Evolutionary conservation across 2,888 invertebrate species (phyloP), one percentile per base, ranked within the genome.

Genomic region (Thymelicus acteon): DNA sequence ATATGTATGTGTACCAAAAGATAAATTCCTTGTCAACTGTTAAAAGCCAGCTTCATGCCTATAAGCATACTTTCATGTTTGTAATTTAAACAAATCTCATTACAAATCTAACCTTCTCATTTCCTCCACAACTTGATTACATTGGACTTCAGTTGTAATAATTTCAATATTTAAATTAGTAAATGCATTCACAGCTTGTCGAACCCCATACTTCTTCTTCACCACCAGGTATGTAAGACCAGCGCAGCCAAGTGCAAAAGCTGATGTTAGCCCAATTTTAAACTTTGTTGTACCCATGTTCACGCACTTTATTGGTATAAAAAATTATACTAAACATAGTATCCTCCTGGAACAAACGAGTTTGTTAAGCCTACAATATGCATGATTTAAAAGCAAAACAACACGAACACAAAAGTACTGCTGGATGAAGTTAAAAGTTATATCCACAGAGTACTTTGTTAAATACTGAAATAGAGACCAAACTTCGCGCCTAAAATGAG

Each of bases 91-190:
- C 44, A 44, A 44, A 44, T 8, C 13, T 52, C 8, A 52, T 57
- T 7, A 52, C 31, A 6, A 57, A 15, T 52, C 63, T 69, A 78
- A 92, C 92, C 84, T 86, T 72, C 75, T 80, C 71, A 92, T 75
- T 74, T 89, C 87, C 6, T 63, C 40, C 2, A 90, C 80, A n/a
- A 87, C 83, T 72, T 79, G 74, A 66, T 87, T 78, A 68, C 92
- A 87, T n/a, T 75, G 68, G n/a, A 80, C 75, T 75, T 84, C 82
- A 24, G 77, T 83, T 10, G 79, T 82, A 6, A 91, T 84, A 44
- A 77, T 84, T 74, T 81, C 80, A 39, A 91, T 85, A 62, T 74
- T 78, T 67, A 92, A 78, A 71, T 91, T 84, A 24, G 84, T 75
- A 54, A 91, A 82, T n/a, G 81, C 82, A 37, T 87, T 82, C 2